Evolutionary conservation across 1,140 invertebrate species (phyloP), one percentile per base, ranked within the genome.

Genomic region (Heliconius hermathena): DNA sequence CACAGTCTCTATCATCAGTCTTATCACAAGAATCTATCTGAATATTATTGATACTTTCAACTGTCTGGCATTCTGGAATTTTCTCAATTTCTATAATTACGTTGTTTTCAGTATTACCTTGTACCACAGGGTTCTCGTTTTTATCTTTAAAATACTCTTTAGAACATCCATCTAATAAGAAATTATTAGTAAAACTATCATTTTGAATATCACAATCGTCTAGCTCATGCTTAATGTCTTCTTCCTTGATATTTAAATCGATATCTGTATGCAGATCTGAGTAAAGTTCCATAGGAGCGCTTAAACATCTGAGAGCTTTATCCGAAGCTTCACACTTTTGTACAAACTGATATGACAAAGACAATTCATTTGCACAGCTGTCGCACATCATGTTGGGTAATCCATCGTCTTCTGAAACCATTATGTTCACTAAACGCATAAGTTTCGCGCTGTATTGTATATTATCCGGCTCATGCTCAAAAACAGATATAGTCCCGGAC

Each of bases 281-380:
- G 49, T 84, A 84, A 2, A 81, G 26, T 73, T 85, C 83, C 3
- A 81, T 80, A 8, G 79, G 73, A 18, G 81, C 71, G 22, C 79
- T 76, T 11, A 89, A 36, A 70, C 81, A 84, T 6, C 89, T 85
- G 20, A 95, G 81, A 1, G 88, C 86, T 66, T 83, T 84, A 73
- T 94, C 94, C 0, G 93, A 90, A 0, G 88, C 84, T 80, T 93
- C 90, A 78, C 92, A 94, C 83, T 90, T 93, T 36, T 82, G 79
- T 0, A 93, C 84, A 82, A 95, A 95, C 26, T 87, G 82, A 74
- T 93, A 93, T 0, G 86, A 82, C 0, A 88, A 38, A 0, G 82
- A 74, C 3, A 95, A 85, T 33, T 94, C 92, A 6, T 75, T 77
- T 2, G 85, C 77, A 82, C 94, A 95, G 13, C 70, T 75, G 2